Conservation (phyloP, 2,113 vertebrate genomes). For the Amphiprion percula region DNA sequence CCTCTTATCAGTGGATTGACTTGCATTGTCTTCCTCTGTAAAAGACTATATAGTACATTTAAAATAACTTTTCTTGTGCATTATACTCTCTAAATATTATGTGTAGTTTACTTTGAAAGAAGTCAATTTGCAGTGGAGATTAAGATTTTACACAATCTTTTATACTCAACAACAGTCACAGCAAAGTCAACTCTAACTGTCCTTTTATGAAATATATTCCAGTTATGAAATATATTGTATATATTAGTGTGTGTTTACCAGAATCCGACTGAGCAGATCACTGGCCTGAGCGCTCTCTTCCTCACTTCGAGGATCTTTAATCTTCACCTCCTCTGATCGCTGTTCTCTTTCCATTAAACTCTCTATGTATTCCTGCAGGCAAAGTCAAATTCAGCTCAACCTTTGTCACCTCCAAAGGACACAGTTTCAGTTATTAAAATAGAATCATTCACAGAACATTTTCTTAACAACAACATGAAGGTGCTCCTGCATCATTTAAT, state of each 20-base stretch:
- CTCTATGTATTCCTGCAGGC: slow-evolving; percentile 87
- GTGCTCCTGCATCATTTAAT: background rate
- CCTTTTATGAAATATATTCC: background rate
- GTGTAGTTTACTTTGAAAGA: background rate
- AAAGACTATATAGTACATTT: slow-evolving; percentile 83
- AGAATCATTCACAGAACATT: background rate
- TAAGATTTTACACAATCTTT: background rate
- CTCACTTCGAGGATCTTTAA: slow-evolving; percentile 87
- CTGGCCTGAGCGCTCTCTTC: slow-evolving; percentile 83
- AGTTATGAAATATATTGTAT: background rate
- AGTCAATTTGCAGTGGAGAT: background rate
- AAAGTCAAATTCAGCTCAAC: background rate
- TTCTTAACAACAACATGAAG: background rate
- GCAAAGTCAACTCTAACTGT: background rate
- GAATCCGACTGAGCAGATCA: slow-evolving; percentile 84
- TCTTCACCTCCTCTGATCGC: slow-evolving; percentile 81
- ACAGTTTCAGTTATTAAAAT: background rate
- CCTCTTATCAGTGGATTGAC: slow-evolving; percentile 44
- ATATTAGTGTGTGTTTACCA: slow-evolving; percentile 78
- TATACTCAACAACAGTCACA: background rate
- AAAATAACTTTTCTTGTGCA: background rate
- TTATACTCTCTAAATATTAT: background rate
- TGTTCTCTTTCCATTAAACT: slow-evolving; percentile 86
- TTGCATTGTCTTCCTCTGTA: slow-evolving; percentile 74
- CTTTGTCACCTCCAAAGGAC: background rate